Base-by-base conservation (phyloP, 2,888 invertebrate species). In the Eristalis pertinax region DNA sequence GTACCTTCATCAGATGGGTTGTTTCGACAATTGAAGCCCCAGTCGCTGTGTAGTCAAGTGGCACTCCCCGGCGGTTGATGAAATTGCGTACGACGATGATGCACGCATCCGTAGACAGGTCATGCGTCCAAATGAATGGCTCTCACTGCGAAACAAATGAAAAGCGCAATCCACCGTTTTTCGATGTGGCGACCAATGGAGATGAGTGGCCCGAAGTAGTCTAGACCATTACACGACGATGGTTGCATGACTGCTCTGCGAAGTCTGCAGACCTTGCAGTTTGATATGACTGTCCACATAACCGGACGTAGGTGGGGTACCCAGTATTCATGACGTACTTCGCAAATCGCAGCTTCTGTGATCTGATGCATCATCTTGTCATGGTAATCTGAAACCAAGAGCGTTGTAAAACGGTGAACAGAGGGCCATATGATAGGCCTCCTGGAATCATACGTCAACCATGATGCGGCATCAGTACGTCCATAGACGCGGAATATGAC, bases 191-290 rank as follows among this genome's bases (percentile, higher is more conserved):
- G n/a, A n/a, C n/a, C n/a, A n/a, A n/a, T n/a, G n/a, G n/a, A n/a
- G n/a, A n/a, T n/a, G n/a, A n/a, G n/a, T n/a, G n/a, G n/a, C n/a
- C n/a, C n/a, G n/a, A n/a, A 89, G 63, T 62, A 85, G 38, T 89
- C 89, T n/a, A 89, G 19, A 10, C 86, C 89, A 2, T 81, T 88
- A 19, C 86, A 76, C 7, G 89, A 88, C 15, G 88, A 38, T 15
- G 69, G 81, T 13, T 81, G 89, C 88, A 89, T 89, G 7, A 83
- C 15, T n/a, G 89, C 73, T 29, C 29, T 58, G 10, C 13, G 24
- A 10, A 77, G 74, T 60, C 60, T 76, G 43, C 75, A 79, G 15
- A 43, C 29, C 13, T 41, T 13, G 50, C 88, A 86, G 13, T 74
- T 79, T 0, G 58, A 32, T 0, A 56, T 67, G 22, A 76, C 58